A percentile compares a stretch with the other conserved stretches of the same genome.
Conservation (phyloP, 2,888 invertebrate genomes). For the Cerastis rubricosa region DNA sequence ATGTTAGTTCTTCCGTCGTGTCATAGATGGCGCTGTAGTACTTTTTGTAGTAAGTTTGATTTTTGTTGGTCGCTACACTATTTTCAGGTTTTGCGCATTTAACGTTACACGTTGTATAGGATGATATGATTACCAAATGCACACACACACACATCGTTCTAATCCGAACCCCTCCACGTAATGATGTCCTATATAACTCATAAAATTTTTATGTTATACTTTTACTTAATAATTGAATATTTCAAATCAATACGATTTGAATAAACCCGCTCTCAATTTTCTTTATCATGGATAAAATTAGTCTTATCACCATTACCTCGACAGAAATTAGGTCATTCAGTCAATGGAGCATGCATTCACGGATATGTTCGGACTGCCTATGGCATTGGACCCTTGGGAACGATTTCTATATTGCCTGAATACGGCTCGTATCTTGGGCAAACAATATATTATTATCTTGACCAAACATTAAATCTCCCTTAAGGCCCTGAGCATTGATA, state of each 20-base stretch:
- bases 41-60: no score
- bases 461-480: constrained; percentile 41
- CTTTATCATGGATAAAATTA: not conserved
- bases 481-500: constrained; percentile 13
- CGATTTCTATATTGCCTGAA: constrained; percentile 32
- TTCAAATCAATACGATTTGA: not conserved
- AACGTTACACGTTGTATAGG: no score
- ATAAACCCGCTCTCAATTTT: not conserved
- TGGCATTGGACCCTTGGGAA: constrained; percentile 34
- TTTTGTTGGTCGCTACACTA: no score
- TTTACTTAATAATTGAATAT: no score
- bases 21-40: no score
- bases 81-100: no score
- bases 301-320: not conserved
- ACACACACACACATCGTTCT: no score
- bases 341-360: constrained; percentile 4
- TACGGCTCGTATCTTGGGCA: constrained; percentile 25
- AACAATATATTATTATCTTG: constrained; percentile 34
- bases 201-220: no score
- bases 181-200: no score
- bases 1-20: no score
- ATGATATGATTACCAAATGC: no score
- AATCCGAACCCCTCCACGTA: no score
- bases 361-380: not conserved
- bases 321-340: not conserved